Base-by-base conservation (phyloP, 2,113 vertebrate species). In the Prinia subflava region DNA sequence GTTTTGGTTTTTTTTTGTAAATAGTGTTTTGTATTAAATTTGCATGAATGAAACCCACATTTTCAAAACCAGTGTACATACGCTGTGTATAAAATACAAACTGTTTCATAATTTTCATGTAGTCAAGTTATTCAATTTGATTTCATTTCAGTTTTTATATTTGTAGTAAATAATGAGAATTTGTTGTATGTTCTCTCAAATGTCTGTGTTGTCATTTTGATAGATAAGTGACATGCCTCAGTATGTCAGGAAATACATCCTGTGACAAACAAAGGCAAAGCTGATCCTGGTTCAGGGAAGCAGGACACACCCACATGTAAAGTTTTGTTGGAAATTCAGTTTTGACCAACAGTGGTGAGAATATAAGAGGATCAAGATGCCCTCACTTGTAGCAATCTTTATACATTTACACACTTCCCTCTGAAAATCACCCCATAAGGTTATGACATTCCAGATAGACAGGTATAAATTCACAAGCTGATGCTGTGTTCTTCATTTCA, bases 21-120 rank as follows among this genome's bases (percentile, higher is more conserved):
- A 98, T 97, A 97, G 64, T 96, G 97, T 94, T 94, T 98, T 98
- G 94, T 98, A 98, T 98, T 95, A 93, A 97, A 96, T 94, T 97
- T 98, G 98, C 98, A 99, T 99, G 98, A 97, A 96, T 96, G 91
- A 97, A 89, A 44, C 82, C 50, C 55, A 63, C 96, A 63, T 90
- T 95, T 97, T 95, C 94, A 86, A 97, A 94, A 83, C 82, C 28
- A 90, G 79, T 99, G 98, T 99, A 98, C 95, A 98, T 98, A 98
- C 87, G 91, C 94, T 95, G 92, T 98, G 98, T 98, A 98, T 97
- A 98, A 98, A 98, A 95, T 96, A 96, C 97, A 98, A 94, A 97
- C 94, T 96, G 92, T 98, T 98, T 98, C 97, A 96, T 98, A 98
- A 94, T 77, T 93, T 91, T 89, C 57, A 87, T 64, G 73, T 94